Percentiles rank a stretch among this genome's conserved stretches.
Evolutionary conservation across 64 coral and sea anemone species (phyloP).

Genomic region (Orbicella faveolata): DNA sequence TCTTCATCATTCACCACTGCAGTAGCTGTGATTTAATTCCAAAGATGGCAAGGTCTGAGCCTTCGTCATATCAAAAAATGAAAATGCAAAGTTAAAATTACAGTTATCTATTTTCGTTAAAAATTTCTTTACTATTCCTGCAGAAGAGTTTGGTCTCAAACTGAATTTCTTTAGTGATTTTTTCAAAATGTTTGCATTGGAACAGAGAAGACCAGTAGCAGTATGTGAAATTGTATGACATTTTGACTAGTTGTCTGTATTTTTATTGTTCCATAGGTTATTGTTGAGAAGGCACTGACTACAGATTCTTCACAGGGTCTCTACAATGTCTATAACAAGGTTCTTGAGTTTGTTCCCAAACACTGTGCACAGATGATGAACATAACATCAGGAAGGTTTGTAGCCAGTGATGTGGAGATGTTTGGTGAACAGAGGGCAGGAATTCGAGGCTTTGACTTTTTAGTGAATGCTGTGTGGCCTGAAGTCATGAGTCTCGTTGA

Average conservation of each 20-base stretch:
- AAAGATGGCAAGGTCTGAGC: no score
- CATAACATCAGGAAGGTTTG: slow-evolving; percentile 75
- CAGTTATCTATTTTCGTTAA: no score
- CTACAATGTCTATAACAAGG: slow-evolving; percentile 66
- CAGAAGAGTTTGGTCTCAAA: no score
- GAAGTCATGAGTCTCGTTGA: slow-evolving; percentile 75
- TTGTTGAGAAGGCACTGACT: slow-evolving; percentile 62
- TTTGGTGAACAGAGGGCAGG: slow-evolving; percentile 62
- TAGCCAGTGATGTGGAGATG: slow-evolving; percentile 40
- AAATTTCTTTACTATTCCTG: no score
- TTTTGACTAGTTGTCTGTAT: background rate
- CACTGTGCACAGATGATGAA: slow-evolving; percentile 88
- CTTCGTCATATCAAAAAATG: no score
- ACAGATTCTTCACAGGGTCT: slow-evolving; percentile 69
- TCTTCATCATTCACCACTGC: no score
- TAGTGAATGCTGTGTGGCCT: slow-evolving; percentile 97
- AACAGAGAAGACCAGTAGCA: background rate
- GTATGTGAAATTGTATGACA: background rate
- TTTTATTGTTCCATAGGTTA: slow-evolving; percentile 53
- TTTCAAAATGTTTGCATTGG: background rate
- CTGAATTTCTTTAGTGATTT: no score
- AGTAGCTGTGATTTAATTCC: no score
- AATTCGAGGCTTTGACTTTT: slow-evolving; percentile 92
- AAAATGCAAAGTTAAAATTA: no score
- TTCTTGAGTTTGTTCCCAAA: slow-evolving; percentile 94